Evolutionary conservation across 2,797 vertebrate genomes (phyloP), one percentile per base, ranked within the genome.

Genomic region (Gymnoscopelus microlampas): DNA sequence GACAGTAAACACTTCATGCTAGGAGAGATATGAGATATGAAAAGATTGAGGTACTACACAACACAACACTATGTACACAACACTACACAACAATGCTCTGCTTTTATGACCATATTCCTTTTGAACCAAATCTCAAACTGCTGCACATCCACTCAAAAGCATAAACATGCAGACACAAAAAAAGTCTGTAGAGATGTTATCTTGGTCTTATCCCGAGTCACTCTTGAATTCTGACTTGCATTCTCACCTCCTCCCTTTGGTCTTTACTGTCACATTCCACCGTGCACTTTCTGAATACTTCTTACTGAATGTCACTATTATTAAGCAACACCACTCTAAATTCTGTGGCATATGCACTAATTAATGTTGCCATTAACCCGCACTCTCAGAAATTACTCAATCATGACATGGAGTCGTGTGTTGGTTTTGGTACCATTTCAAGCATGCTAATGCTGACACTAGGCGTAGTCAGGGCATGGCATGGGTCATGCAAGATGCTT

Each of bases 271-370:
- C 66, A 78, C 62, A 63, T 77, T 78, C 68, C 79, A 69, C 51
- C 62, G 58, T 0, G 0, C 55, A 57, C 74, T 85, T 82, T 85
- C 78, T 87, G 78, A 84, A 87, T 76, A 73, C 85, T 78, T 78
- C 76, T 81, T 81, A 81, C 82, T 83, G 83, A 61, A 26, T 56
- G 0, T n/a, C 70, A 87, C 66, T 74, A 89, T 88, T 87, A 86
- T 88, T 84, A 72, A 88, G 66, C 80, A 70, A 80, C 81, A 82
- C 76, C 60, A 19, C 67, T 75, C 23, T 54, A 50, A 50, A 29
- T 32, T 53, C 51, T 35, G 55, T 57, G 55, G 55, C 26, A 29
- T 29, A 7, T 58, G 24, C 32, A 13, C 8, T 14, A 29, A 58
- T 58, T 58, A 4, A 32, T 58, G 12, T 58, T 29, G 32, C 14